Percentiles rank a stretch among this genome's conserved stretches.
Conservation (phyloP, 2,888 invertebrate genomes). For the Andrena fulva region DNA sequence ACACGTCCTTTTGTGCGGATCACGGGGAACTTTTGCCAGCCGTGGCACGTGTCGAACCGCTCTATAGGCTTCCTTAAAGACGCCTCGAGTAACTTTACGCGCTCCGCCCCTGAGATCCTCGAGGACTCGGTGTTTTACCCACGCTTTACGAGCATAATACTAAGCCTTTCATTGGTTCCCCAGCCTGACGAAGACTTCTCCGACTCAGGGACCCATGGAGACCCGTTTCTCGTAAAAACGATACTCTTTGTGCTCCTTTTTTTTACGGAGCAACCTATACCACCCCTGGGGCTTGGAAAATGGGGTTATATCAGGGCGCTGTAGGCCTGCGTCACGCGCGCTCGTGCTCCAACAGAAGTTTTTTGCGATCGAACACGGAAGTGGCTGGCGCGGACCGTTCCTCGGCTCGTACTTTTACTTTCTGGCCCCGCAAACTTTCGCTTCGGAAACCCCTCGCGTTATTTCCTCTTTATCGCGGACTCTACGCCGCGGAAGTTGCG, state of each 20-base stretch:
- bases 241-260: not conserved
- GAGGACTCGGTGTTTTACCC: conserved; percentile 1
- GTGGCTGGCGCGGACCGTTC: not conserved
- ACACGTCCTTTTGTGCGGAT: not conserved
- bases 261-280: not conserved
- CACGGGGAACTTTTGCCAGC: conserved; percentile 6
- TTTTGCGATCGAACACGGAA: not conserved
- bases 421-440: not conserved
- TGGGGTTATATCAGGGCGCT: conserved; percentile 18
- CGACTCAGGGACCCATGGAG: conserved; percentile 4
- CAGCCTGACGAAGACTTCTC: not conserved
- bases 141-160: conserved; percentile 35
- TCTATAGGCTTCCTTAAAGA: conserved; percentile 25
- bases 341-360: not conserved
- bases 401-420: conserved; percentile 17
- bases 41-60: conserved; percentile 1
- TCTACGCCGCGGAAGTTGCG: conserved; percentile 1
- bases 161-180: conserved; percentile 20
- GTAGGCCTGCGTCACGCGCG: not conserved
- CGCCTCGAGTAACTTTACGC: conserved; percentile 23
- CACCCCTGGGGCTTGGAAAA: not conserved
- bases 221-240: conserved; percentile 21
- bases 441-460: not conserved
- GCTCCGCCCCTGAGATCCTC: not conserved
- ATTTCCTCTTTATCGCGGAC: conserved; percentile 8